Base-by-base conservation (phyloP, 53 echinoderm and acorn worm genomes). In the Echinarachnius parma region DNA sequence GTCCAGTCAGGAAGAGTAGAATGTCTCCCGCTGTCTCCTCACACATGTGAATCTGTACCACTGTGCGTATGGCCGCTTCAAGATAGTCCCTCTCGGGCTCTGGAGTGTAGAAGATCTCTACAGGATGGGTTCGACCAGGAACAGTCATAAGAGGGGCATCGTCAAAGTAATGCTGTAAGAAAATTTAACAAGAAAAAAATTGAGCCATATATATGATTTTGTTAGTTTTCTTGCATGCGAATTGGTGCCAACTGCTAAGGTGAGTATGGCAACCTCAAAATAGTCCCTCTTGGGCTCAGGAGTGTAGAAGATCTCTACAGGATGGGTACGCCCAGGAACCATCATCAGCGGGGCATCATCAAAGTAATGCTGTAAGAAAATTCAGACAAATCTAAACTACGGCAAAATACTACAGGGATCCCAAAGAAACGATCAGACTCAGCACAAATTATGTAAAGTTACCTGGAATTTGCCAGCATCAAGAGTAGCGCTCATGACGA, bases 381-480 rank as follows among this genome's bases (percentile, higher is more conserved):
- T 4, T n/a, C n/a, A n/a, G n/a, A n/a, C n/a, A n/a, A n/a, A n/a
- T n/a, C n/a, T n/a, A n/a, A n/a, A n/a, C n/a, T n/a, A n/a, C n/a
- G n/a, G n/a, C n/a, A n/a, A n/a, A n/a, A n/a, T n/a, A n/a, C n/a
- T n/a, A n/a, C n/a, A n/a, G n/a, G n/a, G n/a, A n/a, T n/a, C n/a
- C n/a, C n/a, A n/a, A n/a, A n/a, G n/a, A n/a, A n/a, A n/a, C n/a
- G n/a, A n/a, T n/a, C n/a, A n/a, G n/a, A n/a, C n/a, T n/a, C n/a
- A n/a, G n/a, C n/a, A n/a, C n/a, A n/a, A n/a, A n/a, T n/a, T n/a
- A n/a, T n/a, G n/a, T n/a, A n/a, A n/a, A 57, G 56, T 54, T 71
- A 94, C 96, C 75, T 96, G 96, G 75, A 96, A 96, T 85, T 96
- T 96, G 31, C 96, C 96, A 64, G 96, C 96, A 78, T 96, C 96